These are phyloP conservation scores for Peromyscus melanophrys DNA, from an alignment of 2,797 vertebrate species.

Conservation along the genomic window DNA sequence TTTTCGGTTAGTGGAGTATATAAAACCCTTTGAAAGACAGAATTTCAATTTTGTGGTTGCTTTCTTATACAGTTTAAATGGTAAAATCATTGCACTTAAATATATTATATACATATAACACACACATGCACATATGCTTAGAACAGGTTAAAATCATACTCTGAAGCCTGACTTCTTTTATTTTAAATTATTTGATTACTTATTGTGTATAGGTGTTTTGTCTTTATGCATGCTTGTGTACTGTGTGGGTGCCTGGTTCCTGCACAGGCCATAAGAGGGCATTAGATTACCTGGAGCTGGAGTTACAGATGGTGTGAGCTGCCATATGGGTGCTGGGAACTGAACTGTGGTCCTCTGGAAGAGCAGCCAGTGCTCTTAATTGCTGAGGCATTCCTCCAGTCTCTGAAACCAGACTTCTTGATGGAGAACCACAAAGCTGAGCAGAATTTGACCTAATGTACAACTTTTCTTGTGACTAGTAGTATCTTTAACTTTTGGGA, in stretches of 20 bases:
- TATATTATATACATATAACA: conserved; percentile 13
- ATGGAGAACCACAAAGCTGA: conserved; percentile 61
- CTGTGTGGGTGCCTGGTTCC: neutral
- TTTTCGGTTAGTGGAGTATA: conserved; percentile 85
- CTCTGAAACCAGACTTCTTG: conserved; percentile 66
- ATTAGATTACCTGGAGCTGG: neutral
- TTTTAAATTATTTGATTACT: neutral
- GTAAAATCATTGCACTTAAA: conserved; percentile 73
- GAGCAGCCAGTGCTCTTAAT: neutral
- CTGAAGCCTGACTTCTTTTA: conserved; percentile 66
- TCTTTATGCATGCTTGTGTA: neutral
- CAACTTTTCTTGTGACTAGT: neutral
- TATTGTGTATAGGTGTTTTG: neutral
- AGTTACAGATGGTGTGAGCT: neutral
- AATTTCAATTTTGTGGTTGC: conserved; percentile 87
- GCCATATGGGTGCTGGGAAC: neutral
- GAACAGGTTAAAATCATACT: conserved; percentile 49
- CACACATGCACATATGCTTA: neutral
- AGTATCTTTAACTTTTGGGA: neutral
- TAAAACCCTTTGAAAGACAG: conserved; percentile 85
- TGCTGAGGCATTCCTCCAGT: neutral
- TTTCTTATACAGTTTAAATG: conserved; percentile 80
- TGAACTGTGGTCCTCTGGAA: neutral
- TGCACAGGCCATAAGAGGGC: neutral
- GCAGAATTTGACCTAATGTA: neutral